Base-by-base conservation (phyloP, 2,797 vertebrate species). In the Astyanax mexicanus region DNA sequence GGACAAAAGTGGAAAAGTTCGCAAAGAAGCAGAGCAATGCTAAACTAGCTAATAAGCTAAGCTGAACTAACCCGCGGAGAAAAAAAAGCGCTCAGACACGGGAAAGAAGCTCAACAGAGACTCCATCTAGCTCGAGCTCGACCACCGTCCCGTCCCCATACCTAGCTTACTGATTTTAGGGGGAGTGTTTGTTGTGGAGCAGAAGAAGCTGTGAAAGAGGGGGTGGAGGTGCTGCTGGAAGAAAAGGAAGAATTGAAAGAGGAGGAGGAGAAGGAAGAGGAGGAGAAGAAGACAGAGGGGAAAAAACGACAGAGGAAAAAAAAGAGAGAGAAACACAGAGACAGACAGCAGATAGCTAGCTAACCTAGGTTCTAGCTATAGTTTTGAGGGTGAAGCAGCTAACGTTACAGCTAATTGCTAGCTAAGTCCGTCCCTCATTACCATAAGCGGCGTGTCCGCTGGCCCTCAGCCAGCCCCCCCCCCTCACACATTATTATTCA, bases 401-500 rank as follows among this genome's bases (percentile, higher is more conserved):
- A 98, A 97, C n/a, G n/a, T n/a, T n/a, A n/a, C n/a, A n/a, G n/a
- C n/a, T n/a, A n/a, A n/a, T n/a, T n/a, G n/a, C n/a, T 96, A 96
- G 96, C 95, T 86, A 86, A 94, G 95, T 94, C 92, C 90, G 89
- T 95, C 95, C 94, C 94, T 97, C 95, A 96, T 98, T 96, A 95
- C 91, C 95, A 96, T 97, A 96, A 95, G 94, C 95, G 95, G 95
- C 94, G 92, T 93, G 94, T 90, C 94, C 94, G 89, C 94, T 96
- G 97, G 97, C 96, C 94, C 89, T 85, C 92, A 93, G 95, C 97
- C 96, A 98, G 96, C 95, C 95, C 93, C 89, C 95, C 95, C 93
- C 89, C 92, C 92, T 95, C 95, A 95, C 91, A 86, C 92, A 94
- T 96, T 95, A 96, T 98, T 97, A 98, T 97, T 98, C 96, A 96